Evolutionary conservation across 1,140 invertebrate species (phyloP).

Genomic region (Battus philenor): DNA sequence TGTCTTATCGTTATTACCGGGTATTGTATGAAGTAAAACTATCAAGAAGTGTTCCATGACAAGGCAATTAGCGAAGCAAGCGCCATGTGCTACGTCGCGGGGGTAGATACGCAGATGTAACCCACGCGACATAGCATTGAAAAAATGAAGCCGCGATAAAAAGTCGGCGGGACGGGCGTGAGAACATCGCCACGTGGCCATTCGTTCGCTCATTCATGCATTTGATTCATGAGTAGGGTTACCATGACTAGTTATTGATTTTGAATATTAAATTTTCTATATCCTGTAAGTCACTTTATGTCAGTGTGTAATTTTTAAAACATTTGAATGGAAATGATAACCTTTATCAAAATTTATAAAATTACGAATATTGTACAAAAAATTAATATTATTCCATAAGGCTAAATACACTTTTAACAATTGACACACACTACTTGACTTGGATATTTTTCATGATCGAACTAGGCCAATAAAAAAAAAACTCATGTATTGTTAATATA

Average conservation of each 20-base stretch:
- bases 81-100: conserved; percentile 54
- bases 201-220: conserved; percentile 61
- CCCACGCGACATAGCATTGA: conserved; percentile 54
- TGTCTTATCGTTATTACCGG: neutral
- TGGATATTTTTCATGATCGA: too few species aligned
- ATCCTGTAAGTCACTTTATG: too few species aligned
- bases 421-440: too few species aligned
- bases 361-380: too few species aligned
- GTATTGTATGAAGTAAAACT: neutral
- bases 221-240: conserved; percentile 64
- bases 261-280: too few species aligned
- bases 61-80: conserved; percentile 60
- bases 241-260: conserved; percentile 10
- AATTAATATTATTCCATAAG: too few species aligned
- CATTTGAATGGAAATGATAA: too few species aligned
- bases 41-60: conserved; percentile 31
- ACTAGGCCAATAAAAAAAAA: too few species aligned
- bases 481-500: too few species aligned
- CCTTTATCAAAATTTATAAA: too few species aligned
- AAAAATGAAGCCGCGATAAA: conserved; percentile 56
- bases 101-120: conserved; percentile 57
- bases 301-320: too few species aligned
- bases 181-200: conserved; percentile 65
- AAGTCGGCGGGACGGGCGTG: conserved; percentile 53
- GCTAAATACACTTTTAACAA: too few species aligned